Percentiles rank a stretch among this genome's conserved stretches.
phyloP scores from a whole-genome alignment of 2,797 vertebrate species.

The Ctenopoma multispine region DNA sequence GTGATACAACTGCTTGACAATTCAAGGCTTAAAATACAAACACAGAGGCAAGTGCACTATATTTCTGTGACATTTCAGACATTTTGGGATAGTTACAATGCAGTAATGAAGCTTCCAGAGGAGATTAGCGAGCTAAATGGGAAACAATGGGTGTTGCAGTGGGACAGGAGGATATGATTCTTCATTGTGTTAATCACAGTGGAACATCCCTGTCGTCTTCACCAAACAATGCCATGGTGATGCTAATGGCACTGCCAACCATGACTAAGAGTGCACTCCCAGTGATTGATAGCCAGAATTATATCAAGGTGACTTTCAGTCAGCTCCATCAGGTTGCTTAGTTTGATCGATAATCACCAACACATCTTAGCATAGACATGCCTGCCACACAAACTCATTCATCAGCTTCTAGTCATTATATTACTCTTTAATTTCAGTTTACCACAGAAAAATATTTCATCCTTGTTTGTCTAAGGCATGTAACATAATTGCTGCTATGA shows the following conservation, averaged over 20 bases:
- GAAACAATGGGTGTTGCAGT: conserved; percentile 72
- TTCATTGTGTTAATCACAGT: conserved; percentile 83
- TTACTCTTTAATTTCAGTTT: conserved; percentile 55
- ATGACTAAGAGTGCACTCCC: conserved; percentile 75
- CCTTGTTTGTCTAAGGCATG: conserved; percentile 27
- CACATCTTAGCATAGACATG: conserved; percentile 74
- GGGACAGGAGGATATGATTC: conserved; percentile 76
- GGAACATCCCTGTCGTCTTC: conserved; percentile 77
- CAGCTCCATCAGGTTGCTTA: conserved; percentile 81
- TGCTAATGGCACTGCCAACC: conserved; percentile 86
- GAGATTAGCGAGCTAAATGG: conserved; percentile 76
- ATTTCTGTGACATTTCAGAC: conserved; percentile 69
- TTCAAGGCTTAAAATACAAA: conserved; percentile 67
- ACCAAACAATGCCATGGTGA: conserved; percentile 81
- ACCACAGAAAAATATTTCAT: conserved; percentile 42
- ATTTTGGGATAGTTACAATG: conserved; percentile 71
- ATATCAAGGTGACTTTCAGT: conserved; percentile 88
- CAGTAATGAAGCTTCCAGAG: conserved; percentile 67
- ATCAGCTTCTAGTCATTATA: conserved; percentile 73
- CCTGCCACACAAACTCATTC: conserved; percentile 72
- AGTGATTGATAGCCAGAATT: conserved; percentile 87
- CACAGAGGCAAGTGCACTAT: conserved; percentile 37
- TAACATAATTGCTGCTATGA: neutral
- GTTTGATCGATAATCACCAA: conserved; percentile 86
- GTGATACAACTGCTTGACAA: conserved; percentile 72